Evolutionary conservation across 2,113 vertebrate genomes (phyloP).

Genomic region (Hippoglossus stenolepis): DNA sequence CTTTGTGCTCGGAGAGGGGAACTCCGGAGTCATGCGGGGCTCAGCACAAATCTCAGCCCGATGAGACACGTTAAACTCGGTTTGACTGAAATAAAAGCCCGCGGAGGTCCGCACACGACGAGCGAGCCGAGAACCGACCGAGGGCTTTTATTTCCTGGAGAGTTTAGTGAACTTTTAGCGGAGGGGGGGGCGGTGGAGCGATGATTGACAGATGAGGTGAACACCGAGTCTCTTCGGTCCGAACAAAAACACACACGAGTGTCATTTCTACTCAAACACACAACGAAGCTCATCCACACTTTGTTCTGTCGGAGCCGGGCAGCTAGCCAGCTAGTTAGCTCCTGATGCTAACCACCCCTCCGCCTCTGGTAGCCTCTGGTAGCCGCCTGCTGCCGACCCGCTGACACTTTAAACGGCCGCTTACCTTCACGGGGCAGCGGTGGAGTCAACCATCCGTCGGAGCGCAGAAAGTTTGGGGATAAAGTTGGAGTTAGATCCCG

Average conservation of each 20-base stretch:
- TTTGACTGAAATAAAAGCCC: background rate
- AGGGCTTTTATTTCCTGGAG: background rate
- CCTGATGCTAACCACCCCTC: constrained; percentile 34
- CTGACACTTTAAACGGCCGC: background rate
- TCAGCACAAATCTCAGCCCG: constrained; percentile 25
- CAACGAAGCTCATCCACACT: background rate
- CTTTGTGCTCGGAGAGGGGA: constrained; percentile 69
- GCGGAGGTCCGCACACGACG: background rate
- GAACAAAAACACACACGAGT: background rate
- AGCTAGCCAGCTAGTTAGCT: constrained; percentile 62
- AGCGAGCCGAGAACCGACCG: background rate
- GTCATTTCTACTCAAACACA: background rate
- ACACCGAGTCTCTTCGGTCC: no score
- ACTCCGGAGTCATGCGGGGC: constrained; percentile 74
- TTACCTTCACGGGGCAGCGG: constrained; percentile 72
- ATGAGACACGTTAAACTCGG: background rate
- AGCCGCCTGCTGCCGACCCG: background rate
- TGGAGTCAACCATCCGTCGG: constrained; percentile 28
- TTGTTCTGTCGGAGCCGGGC: constrained; percentile 10
- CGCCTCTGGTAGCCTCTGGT: background rate
- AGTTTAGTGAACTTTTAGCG: background rate
- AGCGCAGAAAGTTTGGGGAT: background rate
- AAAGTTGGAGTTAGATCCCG: constrained; percentile 42
- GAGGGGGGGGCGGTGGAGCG: background rate
- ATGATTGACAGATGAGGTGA: background rate